Conservation (phyloP, 2,113 vertebrate genomes). For the Pelusios castaneus region DNA sequence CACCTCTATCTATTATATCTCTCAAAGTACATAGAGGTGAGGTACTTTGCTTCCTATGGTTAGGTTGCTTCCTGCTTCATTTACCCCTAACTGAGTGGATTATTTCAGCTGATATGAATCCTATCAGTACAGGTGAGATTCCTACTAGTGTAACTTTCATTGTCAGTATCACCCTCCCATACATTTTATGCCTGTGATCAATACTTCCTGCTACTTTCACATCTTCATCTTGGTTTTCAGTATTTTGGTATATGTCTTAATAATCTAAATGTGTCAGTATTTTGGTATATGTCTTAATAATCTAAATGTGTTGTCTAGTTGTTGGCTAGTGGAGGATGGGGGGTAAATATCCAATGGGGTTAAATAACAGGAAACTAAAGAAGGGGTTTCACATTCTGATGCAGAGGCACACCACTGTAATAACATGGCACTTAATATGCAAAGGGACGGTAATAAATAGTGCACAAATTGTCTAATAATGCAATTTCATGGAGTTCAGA, state of each 20-base stretch:
- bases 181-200: not conserved
- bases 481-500: not conserved
- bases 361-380: not conserved
- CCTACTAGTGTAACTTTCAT: not conserved
- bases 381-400: not conserved
- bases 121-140: accelerated
- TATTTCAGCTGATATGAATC: not conserved
- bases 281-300: not conserved
- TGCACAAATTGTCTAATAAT: not conserved
- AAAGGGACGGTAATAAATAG: not conserved
- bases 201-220: not conserved
- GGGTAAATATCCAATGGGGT: not conserved
- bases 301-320: not conserved
- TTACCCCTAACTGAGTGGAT: not conserved
- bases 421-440: not conserved
- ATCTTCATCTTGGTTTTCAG: not conserved
- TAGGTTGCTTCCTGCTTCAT: not conserved
- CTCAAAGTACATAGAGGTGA: not conserved
- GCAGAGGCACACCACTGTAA: not conserved
- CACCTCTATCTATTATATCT: not conserved
- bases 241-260: not conserved
- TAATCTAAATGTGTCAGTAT: too few relatives aligned
- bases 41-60: not conserved
- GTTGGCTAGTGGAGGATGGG: not conserved
- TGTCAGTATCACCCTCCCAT: accelerated